Conservation (phyloP, 1,140 invertebrate genomes). For the Cyclina sinensis region DNA sequence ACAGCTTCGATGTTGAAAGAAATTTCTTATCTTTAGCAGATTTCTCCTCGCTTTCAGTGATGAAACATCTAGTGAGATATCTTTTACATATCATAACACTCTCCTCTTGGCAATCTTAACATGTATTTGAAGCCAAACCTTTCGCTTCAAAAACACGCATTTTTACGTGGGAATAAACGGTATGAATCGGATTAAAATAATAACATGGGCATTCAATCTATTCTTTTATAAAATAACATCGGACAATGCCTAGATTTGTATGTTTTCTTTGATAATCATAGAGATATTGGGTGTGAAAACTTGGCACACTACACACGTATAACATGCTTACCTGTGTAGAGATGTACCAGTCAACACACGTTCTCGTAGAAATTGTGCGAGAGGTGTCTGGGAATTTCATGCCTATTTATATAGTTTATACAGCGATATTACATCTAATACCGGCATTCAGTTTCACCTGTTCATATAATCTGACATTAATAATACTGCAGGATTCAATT, state of each 20-base stretch:
- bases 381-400: conserved; percentile 24
- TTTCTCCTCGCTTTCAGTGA: too few species aligned
- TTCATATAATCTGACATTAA: background rate
- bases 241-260: background rate
- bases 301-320: background rate
- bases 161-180: too few species aligned
- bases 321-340: conserved; percentile 36
- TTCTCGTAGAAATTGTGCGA: background rate
- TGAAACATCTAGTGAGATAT: too few species aligned
- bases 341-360: background rate
- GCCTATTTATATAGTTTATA: background rate
- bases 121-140: too few species aligned
- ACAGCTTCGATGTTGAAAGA: too few species aligned
- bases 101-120: too few species aligned
- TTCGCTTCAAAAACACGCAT: too few species aligned
- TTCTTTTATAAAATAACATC: background rate
- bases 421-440: background rate
- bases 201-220: background rate
- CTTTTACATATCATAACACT: too few species aligned
- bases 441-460: background rate
- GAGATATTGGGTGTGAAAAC: conserved; percentile 21
- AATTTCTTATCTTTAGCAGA: too few species aligned
- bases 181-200: too few species aligned
- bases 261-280: conserved; percentile 26
- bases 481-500: background rate